Base-by-base conservation (phyloP, 2,888 invertebrate species). In the Phalangium opilio region DNA sequence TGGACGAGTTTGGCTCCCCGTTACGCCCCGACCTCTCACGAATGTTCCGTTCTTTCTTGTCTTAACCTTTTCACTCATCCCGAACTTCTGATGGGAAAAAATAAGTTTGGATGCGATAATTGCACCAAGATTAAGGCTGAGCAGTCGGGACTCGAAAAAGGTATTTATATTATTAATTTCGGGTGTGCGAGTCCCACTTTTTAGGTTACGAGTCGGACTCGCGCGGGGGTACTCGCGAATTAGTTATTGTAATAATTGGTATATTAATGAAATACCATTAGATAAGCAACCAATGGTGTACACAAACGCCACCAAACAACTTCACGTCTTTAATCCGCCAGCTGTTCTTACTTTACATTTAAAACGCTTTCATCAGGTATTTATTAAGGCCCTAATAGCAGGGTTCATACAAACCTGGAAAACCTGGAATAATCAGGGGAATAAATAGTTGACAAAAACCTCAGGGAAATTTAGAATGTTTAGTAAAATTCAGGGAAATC, bases 301-400 rank as follows among this genome's bases (percentile, higher is more conserved):
- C 53, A 65, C 64, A 36, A 68, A 67, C 58, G 71, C 70, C 45
- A 64, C 63, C 50, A 70, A 70, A 56, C 68, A 68, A 55, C 62
- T 70, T 49, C 59, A 93, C 35, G 80, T 98, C 27, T 84, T 83
- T 54, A 79, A 79, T 62, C 90, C 91, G 19, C 96, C 96, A 1
- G 83, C 90, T 3, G 81, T 96, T 45, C 73, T 98, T 1, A 96
- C 95, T 46, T 70, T 98, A 18, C 96, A 98, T 64, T 69, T 98
- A 54, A 98, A 98, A 68, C 72, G 96, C 52, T 98, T 96, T 70
- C 90, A 93, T 70, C 78, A 90, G 62, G 69, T 78, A 43, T 12
- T 38, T 34, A 34, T 4, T 14, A 3, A 34, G 2, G 35, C 14
- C 35, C 12, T 4, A 33, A 4, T 12, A 34, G 35, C 4, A 1